phyloP scores from a whole-genome alignment of 2,797 vertebrate genomes.

The Diceros bicornis region DNA sequence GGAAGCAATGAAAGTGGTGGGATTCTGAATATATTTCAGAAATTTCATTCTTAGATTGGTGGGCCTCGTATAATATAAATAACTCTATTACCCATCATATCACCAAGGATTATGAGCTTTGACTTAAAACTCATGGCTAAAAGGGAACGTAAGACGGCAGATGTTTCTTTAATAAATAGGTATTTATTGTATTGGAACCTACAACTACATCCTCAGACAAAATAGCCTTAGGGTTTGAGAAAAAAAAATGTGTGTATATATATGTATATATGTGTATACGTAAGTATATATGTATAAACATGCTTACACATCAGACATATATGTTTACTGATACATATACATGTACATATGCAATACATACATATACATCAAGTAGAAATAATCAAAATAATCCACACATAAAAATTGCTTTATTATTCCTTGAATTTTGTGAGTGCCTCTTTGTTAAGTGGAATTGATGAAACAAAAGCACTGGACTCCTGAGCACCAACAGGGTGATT shows the following conservation, averaged over 20 bases:
- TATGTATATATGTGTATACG: fast-evolving
- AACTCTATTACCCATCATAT: background rate
- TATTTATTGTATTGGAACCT: background rate
- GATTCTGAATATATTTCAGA: background rate
- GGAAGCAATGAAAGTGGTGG: background rate
- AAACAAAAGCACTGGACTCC: background rate
- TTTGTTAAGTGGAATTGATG: background rate
- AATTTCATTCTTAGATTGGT: background rate
- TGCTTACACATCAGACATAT: no score
- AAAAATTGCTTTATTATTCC: background rate
- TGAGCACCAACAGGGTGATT: background rate
- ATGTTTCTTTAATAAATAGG: constrained; percentile 36
- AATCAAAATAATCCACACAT: background rate
- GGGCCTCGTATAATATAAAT: background rate
- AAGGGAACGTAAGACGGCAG: background rate
- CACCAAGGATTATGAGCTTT: constrained; percentile 17
- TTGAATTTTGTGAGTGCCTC: background rate
- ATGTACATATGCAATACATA: fast-evolving
- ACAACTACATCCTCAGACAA: constrained; percentile 49
- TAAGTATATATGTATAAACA: background rate
- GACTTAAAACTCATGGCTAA: background rate
- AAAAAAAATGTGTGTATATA: background rate
- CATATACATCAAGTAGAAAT: background rate
- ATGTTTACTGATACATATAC: no score
- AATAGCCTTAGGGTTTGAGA: background rate